These are phyloP conservation scores for Priapulus caudatus DNA, from an alignment of 2,888 invertebrate genomes.

Conservation along the genomic window DNA sequence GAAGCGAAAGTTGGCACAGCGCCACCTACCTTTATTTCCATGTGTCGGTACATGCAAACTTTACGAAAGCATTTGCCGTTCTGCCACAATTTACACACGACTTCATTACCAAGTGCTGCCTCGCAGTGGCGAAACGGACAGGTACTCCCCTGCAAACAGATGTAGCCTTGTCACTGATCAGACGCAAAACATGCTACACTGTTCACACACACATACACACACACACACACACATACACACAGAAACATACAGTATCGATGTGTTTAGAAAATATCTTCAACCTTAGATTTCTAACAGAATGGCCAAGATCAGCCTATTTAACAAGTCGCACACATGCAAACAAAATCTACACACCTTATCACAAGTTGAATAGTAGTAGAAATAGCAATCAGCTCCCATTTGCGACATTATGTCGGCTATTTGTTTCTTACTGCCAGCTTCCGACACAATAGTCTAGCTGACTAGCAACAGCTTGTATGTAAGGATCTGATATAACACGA, in stretches of 20 bases:
- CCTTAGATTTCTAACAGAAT: too few species aligned
- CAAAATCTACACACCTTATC: constrained; percentile 65
- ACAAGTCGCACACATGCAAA: too few species aligned
- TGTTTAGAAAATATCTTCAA: background rate
- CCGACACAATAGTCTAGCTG: too few species aligned
- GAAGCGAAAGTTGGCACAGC: too few species aligned
- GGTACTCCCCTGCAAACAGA: constrained; percentile 52
- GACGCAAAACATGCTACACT: background rate
- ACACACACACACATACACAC: background rate
- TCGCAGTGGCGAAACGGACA: constrained; percentile 76
- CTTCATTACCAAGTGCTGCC: constrained; percentile 65
- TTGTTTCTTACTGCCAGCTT: too few species aligned
- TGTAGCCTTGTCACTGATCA: constrained; percentile 22
- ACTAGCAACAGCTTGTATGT: constrained; percentile 47
- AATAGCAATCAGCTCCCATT: constrained; percentile 66
- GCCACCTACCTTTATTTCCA: constrained; percentile 59
- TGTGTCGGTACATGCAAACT: constrained; percentile 68
- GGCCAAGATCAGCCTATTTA: too few species aligned
- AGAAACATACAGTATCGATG: background rate
- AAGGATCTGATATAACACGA: constrained; percentile 44
- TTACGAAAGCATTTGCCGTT: constrained; percentile 61
- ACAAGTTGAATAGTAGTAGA: constrained; percentile 75
- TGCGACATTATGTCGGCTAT: constrained; percentile 23
- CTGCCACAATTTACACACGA: constrained; percentile 67
- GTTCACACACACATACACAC: background rate